Conservation (phyloP, 2,113 vertebrate species). For the Megaceryle maxima region DNA sequence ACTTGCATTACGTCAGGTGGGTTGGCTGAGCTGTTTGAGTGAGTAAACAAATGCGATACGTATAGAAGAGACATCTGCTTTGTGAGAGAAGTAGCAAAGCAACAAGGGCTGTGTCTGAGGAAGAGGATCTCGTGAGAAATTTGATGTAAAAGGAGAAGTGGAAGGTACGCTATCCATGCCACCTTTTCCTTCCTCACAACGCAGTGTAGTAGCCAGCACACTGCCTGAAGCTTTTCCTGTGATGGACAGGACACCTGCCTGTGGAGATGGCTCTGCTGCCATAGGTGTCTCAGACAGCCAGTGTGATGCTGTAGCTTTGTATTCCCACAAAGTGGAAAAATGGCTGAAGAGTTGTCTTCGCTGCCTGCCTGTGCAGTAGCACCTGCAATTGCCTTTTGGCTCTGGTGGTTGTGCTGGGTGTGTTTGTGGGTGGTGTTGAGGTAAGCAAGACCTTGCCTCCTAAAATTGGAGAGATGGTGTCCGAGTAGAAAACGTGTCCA, state of each 20-base stretch:
- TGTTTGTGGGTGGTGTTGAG: background rate
- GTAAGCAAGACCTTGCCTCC: background rate
- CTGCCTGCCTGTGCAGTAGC: background rate
- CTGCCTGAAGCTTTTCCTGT: background rate
- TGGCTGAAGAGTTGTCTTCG: background rate
- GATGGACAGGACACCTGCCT: background rate
- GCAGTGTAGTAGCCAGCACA: background rate
- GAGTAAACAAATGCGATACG: accelerated
- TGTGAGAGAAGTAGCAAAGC: background rate
- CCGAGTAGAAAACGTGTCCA: background rate
- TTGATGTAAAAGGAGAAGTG: background rate
- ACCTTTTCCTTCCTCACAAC: background rate
- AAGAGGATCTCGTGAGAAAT: background rate
- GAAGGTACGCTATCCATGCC: background rate
- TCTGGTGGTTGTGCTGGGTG: background rate
- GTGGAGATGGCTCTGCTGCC: background rate
- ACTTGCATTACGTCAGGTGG: background rate
- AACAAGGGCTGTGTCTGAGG: accelerated
- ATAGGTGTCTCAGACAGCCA: background rate
- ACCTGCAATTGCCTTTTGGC: background rate
- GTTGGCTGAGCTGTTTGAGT: background rate
- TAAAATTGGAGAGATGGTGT: background rate
- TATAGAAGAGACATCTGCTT: background rate
- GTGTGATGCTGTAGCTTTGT: background rate
- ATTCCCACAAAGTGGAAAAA: background rate